These are phyloP conservation scores for Oxyruncus cristatus DNA, from an alignment of 2,113 vertebrate genomes.

Conservation along the genomic window DNA sequence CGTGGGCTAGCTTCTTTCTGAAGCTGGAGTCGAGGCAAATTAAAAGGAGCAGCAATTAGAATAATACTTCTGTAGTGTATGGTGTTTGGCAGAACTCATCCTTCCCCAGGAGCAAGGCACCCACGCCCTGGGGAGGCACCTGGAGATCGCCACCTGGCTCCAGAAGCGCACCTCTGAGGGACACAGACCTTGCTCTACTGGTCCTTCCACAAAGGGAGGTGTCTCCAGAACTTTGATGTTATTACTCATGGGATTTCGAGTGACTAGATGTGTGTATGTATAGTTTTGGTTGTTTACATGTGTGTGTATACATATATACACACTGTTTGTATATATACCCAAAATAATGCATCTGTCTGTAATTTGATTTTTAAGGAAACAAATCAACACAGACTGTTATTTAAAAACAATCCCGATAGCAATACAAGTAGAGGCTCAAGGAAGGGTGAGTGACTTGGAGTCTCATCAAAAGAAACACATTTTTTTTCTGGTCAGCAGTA, in stretches of 20 bases:
- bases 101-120: not conserved
- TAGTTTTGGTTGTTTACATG: not conserved
- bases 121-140: not conserved
- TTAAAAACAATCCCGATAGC: not conserved
- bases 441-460: not conserved
- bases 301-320: not conserved
- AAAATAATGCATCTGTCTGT: not conserved
- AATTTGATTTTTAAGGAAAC: not conserved
- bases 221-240: not conserved
- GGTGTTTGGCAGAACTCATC: not conserved
- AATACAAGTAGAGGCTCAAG: not conserved
- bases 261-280: not conserved
- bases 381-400: not conserved
- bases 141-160: not conserved
- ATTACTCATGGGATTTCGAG: not conserved
- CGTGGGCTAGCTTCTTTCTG: constrained; percentile 80
- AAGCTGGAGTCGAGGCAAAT: constrained; percentile 69
- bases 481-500: not conserved
- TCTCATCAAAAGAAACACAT: not conserved
- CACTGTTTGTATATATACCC: not conserved
- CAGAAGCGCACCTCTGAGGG: not conserved
- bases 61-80: not conserved
- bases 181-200: not conserved
- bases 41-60: not conserved
- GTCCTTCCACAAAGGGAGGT: not conserved